These are phyloP conservation scores for Sarcophaga subvicina DNA, from an alignment of 2,888 invertebrate species.

Conservation along the genomic window DNA sequence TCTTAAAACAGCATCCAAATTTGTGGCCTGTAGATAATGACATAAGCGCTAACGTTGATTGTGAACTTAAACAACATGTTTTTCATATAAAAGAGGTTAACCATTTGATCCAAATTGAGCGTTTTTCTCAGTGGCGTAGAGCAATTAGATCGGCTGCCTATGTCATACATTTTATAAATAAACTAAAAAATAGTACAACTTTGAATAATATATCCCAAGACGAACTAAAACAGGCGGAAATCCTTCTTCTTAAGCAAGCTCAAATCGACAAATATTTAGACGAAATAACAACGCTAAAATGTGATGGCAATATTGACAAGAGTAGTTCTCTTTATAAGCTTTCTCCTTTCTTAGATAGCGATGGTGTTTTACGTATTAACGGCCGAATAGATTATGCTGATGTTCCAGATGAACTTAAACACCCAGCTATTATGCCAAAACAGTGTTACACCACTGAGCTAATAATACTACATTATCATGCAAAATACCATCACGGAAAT, in stretches of 20 bases:
- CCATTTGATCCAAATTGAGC: slow-evolving; percentile 2
- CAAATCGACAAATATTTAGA: slow-evolving; percentile 8
- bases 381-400: slow-evolving; percentile 13
- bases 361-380: slow-evolving; percentile 27
- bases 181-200: slow-evolving; percentile 25
- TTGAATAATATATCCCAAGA: slow-evolving; percentile 10
- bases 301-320: neutral
- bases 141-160: slow-evolving; percentile 24
- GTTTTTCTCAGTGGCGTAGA: slow-evolving; percentile 43
- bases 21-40: neutral
- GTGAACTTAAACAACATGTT: slow-evolving; percentile 33
- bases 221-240: slow-evolving; percentile 30
- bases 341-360: neutral
- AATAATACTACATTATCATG: slow-evolving; percentile 30
- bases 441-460: slow-evolving; percentile 21
- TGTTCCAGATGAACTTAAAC: neutral
- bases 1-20: slow-evolving; percentile 8
- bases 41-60: neutral
- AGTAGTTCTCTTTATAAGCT: slow-evolving; percentile 33
- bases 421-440: slow-evolving; percentile 31
- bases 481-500: slow-evolving; percentile 29
- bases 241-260: neutral
- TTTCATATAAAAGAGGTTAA: slow-evolving; percentile 8
- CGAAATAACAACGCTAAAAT: slow-evolving; percentile 14
- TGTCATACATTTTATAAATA: slow-evolving; percentile 32